Conservation (phyloP, 2,113 vertebrate genomes). For the Pseudolaguvia tuberculata region DNA sequence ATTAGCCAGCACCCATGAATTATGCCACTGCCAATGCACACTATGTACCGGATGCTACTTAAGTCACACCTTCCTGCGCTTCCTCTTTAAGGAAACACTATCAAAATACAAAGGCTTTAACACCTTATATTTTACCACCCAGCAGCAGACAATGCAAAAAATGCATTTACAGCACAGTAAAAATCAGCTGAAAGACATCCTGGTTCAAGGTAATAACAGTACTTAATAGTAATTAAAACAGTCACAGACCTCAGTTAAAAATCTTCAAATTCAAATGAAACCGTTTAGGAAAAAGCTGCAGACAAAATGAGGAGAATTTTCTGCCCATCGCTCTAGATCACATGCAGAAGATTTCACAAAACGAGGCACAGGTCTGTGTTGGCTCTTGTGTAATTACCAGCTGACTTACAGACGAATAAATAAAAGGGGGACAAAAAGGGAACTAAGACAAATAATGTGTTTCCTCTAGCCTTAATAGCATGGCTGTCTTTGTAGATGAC, state of each 20-base stretch:
- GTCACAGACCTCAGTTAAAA: neutral
- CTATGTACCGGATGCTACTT: neutral
- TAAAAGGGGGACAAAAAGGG: conserved; percentile 14
- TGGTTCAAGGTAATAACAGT: neutral
- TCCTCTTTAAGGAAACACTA: neutral
- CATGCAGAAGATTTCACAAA: conserved; percentile 34
- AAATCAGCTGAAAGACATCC: neutral
- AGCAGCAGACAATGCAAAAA: neutral
- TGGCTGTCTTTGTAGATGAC: conserved; percentile 16
- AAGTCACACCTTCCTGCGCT: conserved; percentile 6
- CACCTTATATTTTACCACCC: neutral
- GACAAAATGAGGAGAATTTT: conserved; percentile 10
- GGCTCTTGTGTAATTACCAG: conserved; percentile 42
- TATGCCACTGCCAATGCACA: neutral
- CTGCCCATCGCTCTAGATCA: conserved; percentile 24
- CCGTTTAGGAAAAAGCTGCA: conserved; percentile 5
- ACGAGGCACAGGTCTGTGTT: conserved; percentile 21
- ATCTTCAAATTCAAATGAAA: conserved; percentile 7
- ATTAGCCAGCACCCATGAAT: neutral
- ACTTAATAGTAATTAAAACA: too few relatives aligned
- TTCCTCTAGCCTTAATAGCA: conserved; percentile 10
- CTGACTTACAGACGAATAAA: conserved; percentile 27
- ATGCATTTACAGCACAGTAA: neutral
- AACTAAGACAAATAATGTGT: conserved; percentile 19
- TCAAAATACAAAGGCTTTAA: neutral